Base-by-base conservation (phyloP, 53 echinoderm and acorn worm species). In the Pentamera pediparva region DNA sequence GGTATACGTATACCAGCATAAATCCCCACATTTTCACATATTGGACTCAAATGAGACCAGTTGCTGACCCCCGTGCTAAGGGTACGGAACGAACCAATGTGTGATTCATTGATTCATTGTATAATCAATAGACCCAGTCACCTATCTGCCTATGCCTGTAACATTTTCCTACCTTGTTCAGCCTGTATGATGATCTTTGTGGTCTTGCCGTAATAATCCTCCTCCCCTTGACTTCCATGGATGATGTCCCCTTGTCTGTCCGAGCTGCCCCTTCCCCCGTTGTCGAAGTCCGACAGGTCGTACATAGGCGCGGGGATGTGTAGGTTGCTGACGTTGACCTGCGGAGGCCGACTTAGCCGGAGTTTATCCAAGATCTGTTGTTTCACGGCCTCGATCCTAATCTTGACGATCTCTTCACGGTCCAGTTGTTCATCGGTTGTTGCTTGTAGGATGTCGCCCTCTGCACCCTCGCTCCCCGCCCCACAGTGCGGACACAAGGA, bases 321-420 rank as follows among this genome's bases (percentile, higher is more conserved):
- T 37, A 84, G 27, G 1, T 34, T 59, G 32, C 82, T 82, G 31
- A 78, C 40, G 73, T 78, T 84, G 32, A 84, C 78, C 29, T 73
- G 59, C 2, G 84, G 84, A 22, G 84, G 84, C 21, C 61, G 49
- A 5, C 70, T 47, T 55, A 84, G 71, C 31, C 73, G 37, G 18
- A 84, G 63, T 40, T 84, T 84, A 38, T 84, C 79, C 38, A 84
- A 72, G 49, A 84, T 84, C 39, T 73, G 61, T 29, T 71, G 78
- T 45, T 84, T 84, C 58, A 84, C 71, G 72, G 73, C 25, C 37
- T 84, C 78, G 41, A 84, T 78, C 2, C 84, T 65, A 4, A 84
- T 28, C 7, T 78, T 59, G 12, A 71, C 39, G 53, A 84, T 37
- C 13, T 76, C 84, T 36, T 73, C 24, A 45, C 43, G 67, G 45